These are phyloP conservation scores for Limnephilus auricula DNA, from an alignment of 2,888 invertebrate genomes.

Conservation along the genomic window DNA sequence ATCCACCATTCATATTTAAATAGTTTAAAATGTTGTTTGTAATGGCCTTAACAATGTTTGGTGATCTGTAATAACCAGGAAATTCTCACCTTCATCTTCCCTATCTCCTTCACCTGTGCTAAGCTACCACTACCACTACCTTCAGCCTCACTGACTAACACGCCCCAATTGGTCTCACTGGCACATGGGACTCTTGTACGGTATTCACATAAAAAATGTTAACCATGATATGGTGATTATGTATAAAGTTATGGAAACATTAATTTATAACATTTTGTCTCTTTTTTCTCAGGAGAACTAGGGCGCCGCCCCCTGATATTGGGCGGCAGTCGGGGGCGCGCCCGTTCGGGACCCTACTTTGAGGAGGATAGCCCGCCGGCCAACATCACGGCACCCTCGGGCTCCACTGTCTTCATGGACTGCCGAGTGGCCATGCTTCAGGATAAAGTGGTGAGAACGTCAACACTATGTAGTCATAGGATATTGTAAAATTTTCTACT, in stretches of 20 bases:
- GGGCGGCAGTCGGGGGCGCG: constrained; percentile 68
- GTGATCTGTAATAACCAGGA: too few species aligned
- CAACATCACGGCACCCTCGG: constrained; percentile 79
- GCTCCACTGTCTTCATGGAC: constrained; percentile 78
- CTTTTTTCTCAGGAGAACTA: constrained; percentile 55
- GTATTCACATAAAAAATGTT: too few species aligned
- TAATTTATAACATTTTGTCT: not conserved
- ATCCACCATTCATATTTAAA: too few species aligned
- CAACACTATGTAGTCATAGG: not conserved
- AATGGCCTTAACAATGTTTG: too few species aligned
- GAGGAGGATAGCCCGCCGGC: constrained; percentile 78
- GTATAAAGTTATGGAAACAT: not conserved
- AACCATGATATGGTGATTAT: too few species aligned
- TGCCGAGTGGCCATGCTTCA: constrained; percentile 80
- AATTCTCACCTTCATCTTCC: too few species aligned
- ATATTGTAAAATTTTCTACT: not conserved
- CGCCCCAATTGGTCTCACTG: too few species aligned
- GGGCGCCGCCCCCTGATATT: constrained; percentile 62
- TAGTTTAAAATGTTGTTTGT: too few species aligned
- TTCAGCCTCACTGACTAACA: too few species aligned
- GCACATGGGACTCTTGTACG: too few species aligned
- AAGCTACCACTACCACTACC: too few species aligned
- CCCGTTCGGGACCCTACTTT: constrained; percentile 78
- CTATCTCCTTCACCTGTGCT: too few species aligned
- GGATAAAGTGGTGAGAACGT: constrained; percentile 77